These are phyloP conservation scores for Dipodomys spectabilis DNA, from an alignment of 2,113 vertebrate species.

Conservation along the genomic window DNA sequence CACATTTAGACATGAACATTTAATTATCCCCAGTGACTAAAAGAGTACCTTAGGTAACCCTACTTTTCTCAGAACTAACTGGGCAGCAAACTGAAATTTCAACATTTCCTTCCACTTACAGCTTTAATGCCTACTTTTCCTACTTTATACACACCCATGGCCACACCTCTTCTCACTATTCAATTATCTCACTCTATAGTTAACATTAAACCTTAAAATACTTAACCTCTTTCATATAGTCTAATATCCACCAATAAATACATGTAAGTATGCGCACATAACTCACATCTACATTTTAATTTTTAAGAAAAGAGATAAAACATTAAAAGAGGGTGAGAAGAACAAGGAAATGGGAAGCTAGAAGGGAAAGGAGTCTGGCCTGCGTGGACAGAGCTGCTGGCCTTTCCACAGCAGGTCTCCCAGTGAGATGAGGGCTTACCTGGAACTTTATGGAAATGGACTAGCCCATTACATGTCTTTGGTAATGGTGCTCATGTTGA, in stretches of 20 bases:
- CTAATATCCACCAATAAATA: neutral
- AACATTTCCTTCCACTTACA: neutral
- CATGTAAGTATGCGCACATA: neutral
- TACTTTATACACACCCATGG: neutral
- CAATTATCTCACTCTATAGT: neutral
- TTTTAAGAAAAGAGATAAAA: neutral
- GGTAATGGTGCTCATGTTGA: neutral
- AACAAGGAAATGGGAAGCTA: neutral
- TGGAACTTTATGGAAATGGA: neutral
- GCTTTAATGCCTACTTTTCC: neutral
- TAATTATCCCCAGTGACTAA: neutral
- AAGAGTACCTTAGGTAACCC: slow-evolving; percentile 8
- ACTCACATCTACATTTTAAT: neutral
- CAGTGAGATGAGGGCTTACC: too few relatives aligned
- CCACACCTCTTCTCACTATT: neutral
- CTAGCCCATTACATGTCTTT: fast-evolving
- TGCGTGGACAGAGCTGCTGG: fast-evolving
- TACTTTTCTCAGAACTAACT: neutral
- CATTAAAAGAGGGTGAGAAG: neutral
- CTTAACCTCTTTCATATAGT: neutral
- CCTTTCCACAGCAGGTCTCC: neutral
- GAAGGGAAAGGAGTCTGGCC: neutral
- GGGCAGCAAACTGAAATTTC: neutral
- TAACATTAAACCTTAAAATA: neutral
- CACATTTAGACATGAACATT: neutral